A percentile compares a stretch with the other conserved stretches of the same genome.
Evolutionary conservation across 2,888 invertebrate genomes (phyloP).

Genomic region (Orchestes rusci): DNA sequence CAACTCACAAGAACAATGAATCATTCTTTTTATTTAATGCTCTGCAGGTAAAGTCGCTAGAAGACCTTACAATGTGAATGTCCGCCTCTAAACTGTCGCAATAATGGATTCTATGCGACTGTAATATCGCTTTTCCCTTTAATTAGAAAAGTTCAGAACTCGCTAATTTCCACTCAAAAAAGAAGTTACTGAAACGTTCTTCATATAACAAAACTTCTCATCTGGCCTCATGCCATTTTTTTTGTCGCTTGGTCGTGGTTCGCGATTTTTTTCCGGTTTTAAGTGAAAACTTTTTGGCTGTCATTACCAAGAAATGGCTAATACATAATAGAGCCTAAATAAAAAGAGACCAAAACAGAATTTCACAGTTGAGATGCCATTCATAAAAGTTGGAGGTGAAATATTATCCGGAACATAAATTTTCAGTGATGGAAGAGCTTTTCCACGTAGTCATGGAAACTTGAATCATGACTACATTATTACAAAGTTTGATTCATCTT

Average conservation of each 20-base stretch:
- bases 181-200: conserved; percentile 13
- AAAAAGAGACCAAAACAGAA: too few relatives aligned
- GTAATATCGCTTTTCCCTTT: conserved; percentile 14
- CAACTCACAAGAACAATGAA: too few relatives aligned
- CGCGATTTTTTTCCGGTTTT: conserved; percentile 10
- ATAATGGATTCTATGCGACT: conserved; percentile 15
- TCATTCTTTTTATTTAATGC: too few relatives aligned
- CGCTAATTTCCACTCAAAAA: conserved; percentile 17
- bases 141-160: conserved; percentile 20
- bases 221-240: conserved; percentile 9
- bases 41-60: conserved; percentile 11
- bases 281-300: conserved; percentile 9
- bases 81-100: conserved; percentile 13
- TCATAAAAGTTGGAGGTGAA: too few relatives aligned
- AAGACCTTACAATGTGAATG: conserved; percentile 4
- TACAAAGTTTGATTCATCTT: too few relatives aligned
- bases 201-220: conserved; percentile 8
- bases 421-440: background rate
- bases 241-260: conserved; percentile 10
- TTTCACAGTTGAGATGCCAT: too few relatives aligned
- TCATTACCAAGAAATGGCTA: too few relatives aligned
- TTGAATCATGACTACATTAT: too few relatives aligned
- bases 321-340: too few relatives aligned
- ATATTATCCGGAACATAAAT: too few relatives aligned
- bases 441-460: too few relatives aligned